phyloP scores from a whole-genome alignment of 2,797 vertebrate genomes.

The Darevskia mixta region DNA sequence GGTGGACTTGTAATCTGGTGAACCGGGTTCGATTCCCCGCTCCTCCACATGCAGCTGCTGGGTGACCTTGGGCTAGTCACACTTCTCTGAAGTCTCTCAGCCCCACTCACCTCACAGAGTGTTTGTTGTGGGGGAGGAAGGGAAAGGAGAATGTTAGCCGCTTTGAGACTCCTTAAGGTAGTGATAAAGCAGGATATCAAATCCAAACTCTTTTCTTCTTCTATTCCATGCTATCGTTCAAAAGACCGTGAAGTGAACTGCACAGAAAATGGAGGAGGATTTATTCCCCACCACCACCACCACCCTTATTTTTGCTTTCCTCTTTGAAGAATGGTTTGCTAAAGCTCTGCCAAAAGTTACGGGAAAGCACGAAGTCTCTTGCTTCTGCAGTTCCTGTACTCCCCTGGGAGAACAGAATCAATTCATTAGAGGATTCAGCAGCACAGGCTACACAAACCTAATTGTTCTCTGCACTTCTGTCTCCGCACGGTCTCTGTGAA shows the following conservation, averaged over 20 bases:
- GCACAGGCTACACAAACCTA: background rate
- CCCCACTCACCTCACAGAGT: too few species aligned
- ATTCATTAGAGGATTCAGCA: background rate
- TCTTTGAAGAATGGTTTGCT: background rate
- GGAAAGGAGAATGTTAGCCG: too few species aligned
- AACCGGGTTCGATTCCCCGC: too few species aligned
- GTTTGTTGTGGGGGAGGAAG: too few species aligned
- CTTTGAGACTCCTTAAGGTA: too few species aligned
- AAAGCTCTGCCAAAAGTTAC: background rate
- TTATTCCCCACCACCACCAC: too few species aligned
- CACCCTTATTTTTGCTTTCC: background rate
- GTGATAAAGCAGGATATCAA: too few species aligned
- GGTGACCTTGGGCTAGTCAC: too few species aligned
- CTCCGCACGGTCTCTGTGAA: background rate
- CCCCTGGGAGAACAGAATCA: background rate
- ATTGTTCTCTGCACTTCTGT: background rate
- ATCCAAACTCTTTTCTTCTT: too few species aligned
- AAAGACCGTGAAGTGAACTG: background rate
- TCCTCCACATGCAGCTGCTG: too few species aligned
- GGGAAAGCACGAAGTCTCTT: background rate
- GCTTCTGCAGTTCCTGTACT: background rate
- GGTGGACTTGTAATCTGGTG: too few species aligned
- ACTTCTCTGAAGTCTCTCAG: too few species aligned
- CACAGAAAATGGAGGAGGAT: background rate
- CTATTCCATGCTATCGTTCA: background rate